Percentiles rank a stretch among this genome's conserved stretches.
These are phyloP conservation scores for Ernsta delagoae DNA, from an alignment of 2,888 invertebrate species.

Conservation along the genomic window DNA sequence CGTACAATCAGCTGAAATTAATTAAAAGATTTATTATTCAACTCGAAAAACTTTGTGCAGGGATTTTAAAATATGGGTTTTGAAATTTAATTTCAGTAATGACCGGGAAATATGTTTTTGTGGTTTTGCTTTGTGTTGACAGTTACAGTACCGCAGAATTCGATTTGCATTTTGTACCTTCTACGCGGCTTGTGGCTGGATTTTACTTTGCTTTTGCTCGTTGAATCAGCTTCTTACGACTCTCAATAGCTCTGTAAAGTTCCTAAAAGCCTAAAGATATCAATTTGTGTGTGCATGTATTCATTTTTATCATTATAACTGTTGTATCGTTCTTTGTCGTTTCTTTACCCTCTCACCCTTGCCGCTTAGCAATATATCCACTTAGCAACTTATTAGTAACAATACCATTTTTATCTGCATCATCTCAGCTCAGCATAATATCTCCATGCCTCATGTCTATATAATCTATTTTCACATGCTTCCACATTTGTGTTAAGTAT, in stretches of 20 bases:
- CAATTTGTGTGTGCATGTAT: too few species aligned
- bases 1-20: neutral
- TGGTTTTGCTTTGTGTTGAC: constrained; percentile 36
- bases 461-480: neutral
- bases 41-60: neutral
- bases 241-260: neutral
- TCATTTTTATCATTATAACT: too few species aligned
- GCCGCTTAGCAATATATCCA: too few species aligned
- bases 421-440: too few species aligned
- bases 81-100: constrained; percentile 24
- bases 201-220: constrained; percentile 13
- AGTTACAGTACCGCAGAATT: constrained; percentile 36
- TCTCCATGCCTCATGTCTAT: too few species aligned
- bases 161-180: constrained; percentile 28
- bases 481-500: constrained; percentile 1
- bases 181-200: constrained; percentile 21
- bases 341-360: too few species aligned
- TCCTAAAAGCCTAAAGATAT: neutral
- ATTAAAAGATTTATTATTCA: constrained; percentile 10
- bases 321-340: too few species aligned
- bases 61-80: constrained; percentile 22
- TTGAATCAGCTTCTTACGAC: constrained; percentile 29
- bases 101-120: constrained; percentile 34
- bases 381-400: too few species aligned
- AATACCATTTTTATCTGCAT: too few species aligned